These are phyloP conservation scores for Alentia gelatinosa DNA, from an alignment of 2,888 invertebrate genomes.

Conservation along the genomic window DNA sequence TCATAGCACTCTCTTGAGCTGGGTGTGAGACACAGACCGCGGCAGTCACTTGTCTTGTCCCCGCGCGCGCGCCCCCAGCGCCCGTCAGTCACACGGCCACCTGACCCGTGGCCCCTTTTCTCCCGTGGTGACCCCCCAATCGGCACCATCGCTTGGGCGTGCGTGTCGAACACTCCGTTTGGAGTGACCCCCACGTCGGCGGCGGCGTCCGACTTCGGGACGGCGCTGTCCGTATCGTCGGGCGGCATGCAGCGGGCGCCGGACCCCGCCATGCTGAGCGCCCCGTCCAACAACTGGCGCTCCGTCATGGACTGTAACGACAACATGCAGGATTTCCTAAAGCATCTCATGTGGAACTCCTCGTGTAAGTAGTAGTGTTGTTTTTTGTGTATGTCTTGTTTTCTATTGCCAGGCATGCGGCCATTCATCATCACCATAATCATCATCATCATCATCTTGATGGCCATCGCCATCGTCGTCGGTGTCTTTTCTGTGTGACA, in stretches of 20 bases:
- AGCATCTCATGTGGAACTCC: slow-evolving; percentile 49
- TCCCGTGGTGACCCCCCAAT: background rate
- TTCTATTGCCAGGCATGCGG: background rate
- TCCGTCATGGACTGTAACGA: slow-evolving; percentile 50
- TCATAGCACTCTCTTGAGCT: background rate
- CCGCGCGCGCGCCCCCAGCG: background rate
- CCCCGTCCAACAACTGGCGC: slow-evolving; percentile 45
- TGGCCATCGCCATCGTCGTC: too few relatives aligned
- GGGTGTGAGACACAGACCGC: background rate
- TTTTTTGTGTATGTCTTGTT: background rate
- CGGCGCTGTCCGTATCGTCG: slow-evolving; percentile 24
- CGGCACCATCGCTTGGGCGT: slow-evolving; percentile 46
- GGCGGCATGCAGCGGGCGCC: slow-evolving; percentile 1
- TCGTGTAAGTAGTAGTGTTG: slow-evolving; percentile 20
- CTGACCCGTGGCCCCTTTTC: background rate
- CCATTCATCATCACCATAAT: background rate
- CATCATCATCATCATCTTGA: background rate
- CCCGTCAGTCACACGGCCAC: background rate
- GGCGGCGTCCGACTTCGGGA: slow-evolving; percentile 4
- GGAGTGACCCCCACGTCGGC: slow-evolving; percentile 35
- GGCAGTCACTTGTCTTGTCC: background rate
- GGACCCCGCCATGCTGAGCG: slow-evolving; percentile 1
- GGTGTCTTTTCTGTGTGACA: too few relatives aligned
- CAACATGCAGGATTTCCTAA: slow-evolving; percentile 52
- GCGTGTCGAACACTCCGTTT: slow-evolving; percentile 39